phyloP scores from a whole-genome alignment of 2,888 invertebrate species.

The Bugulina stolonifera region DNA sequence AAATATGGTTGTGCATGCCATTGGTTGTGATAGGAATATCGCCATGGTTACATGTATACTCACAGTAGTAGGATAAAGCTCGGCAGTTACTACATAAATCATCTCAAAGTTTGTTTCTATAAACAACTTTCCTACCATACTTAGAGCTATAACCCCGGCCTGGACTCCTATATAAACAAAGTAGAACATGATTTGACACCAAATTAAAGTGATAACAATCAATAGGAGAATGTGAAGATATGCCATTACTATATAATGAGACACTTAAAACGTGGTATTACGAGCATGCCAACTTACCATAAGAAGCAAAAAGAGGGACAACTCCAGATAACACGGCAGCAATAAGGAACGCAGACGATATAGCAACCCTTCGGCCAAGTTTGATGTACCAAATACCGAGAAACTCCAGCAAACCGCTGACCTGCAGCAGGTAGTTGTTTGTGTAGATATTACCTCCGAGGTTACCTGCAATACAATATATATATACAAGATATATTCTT shows the following conservation, averaged over 20 bases:
- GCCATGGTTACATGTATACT: too few species aligned
- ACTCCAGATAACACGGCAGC: background rate
- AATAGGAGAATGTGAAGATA: too few species aligned
- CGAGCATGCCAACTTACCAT: too few species aligned
- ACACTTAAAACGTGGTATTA: too few species aligned
- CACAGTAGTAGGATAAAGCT: slow-evolving; percentile 13
- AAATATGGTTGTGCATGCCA: too few species aligned
- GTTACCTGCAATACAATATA: slow-evolving; percentile 6
- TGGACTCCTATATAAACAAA: background rate
- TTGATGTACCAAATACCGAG: slow-evolving; percentile 9
- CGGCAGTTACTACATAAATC: slow-evolving; percentile 12
- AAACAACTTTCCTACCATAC: slow-evolving; percentile 5
- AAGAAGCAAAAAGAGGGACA: slow-evolving; percentile 1
- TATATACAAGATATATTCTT: too few species aligned
- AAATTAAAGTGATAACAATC: too few species aligned
- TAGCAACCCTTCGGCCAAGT: background rate
- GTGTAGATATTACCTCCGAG: background rate
- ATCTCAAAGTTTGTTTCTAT: slow-evolving; percentile 4
- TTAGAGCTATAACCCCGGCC: background rate
- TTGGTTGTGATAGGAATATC: too few species aligned
- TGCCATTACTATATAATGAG: too few species aligned
- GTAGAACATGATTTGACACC: too few species aligned
- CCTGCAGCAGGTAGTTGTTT: slow-evolving; percentile 21
- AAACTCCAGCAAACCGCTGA: background rate
- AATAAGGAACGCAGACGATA: background rate